phyloP scores from a whole-genome alignment of 2,797 vertebrate genomes.

The Labroides dimidiatus region DNA sequence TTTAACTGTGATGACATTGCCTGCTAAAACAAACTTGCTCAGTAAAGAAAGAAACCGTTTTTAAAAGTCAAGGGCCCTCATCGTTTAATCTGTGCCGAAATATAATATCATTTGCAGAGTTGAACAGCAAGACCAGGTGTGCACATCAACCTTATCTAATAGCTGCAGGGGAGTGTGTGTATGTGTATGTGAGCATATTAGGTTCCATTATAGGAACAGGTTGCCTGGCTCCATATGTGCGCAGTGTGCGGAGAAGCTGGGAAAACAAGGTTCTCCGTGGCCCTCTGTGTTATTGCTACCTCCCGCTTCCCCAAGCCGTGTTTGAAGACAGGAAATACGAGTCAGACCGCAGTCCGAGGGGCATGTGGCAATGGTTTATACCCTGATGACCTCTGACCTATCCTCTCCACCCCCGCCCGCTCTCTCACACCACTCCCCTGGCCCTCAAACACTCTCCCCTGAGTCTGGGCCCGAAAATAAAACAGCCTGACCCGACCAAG shows the following conservation, averaged over 20 bases:
- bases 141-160: slow-evolving; percentile 79
- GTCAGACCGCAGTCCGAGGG: slow-evolving; percentile 87
- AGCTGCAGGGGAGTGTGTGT: slow-evolving; percentile 70
- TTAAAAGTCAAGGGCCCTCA: slow-evolving; percentile 50
- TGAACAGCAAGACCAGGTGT: slow-evolving; percentile 78
- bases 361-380: slow-evolving; percentile 93
- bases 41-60: slow-evolving; percentile 35
- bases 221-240: slow-evolving; percentile 81
- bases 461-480: slow-evolving; percentile 65
- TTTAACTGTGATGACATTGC: slow-evolving; percentile 23
- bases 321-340: slow-evolving; percentile 95
- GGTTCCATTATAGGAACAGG: slow-evolving; percentile 81
- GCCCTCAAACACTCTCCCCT: slow-evolving; percentile 77
- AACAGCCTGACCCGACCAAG: slow-evolving; percentile 65
- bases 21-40: slow-evolving; percentile 38
- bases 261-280: slow-evolving; percentile 86
- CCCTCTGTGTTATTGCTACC: slow-evolving; percentile 86
- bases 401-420: slow-evolving; percentile 72
- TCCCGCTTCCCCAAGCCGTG: slow-evolving; percentile 79
- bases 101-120: slow-evolving; percentile 72
- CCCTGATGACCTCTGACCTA: slow-evolving; percentile 79
- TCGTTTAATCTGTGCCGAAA: slow-evolving; percentile 49
- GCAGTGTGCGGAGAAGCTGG: slow-evolving; percentile 80
- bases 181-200: slow-evolving; percentile 76
- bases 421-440: slow-evolving; percentile 81